These are phyloP conservation scores for Danio albolineatus DNA, from an alignment of 2,797 vertebrate species.

Conservation along the genomic window DNA sequence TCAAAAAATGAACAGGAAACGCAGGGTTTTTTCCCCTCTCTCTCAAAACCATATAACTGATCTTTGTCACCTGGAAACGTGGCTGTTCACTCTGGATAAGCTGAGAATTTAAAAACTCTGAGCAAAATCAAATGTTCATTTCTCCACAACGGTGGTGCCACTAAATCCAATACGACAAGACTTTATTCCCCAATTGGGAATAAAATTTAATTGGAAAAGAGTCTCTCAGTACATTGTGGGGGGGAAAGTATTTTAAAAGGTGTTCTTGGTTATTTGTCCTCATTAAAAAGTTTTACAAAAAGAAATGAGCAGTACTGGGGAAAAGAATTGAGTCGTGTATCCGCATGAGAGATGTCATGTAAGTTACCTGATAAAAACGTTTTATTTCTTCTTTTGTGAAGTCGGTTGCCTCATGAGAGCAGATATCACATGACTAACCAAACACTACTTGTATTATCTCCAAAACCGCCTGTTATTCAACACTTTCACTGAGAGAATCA, in stretches of 20 bases:
- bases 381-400: neutral
- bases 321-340: neutral
- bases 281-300: neutral
- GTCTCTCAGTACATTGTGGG: neutral
- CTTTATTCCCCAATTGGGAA: conserved; percentile 15
- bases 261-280: neutral
- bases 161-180: conserved; percentile 5
- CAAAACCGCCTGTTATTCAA: neutral
- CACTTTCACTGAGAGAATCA: neutral
- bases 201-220: neutral
- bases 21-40: too few relatives aligned
- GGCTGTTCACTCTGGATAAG: neutral
- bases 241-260: neutral
- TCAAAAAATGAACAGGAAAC: neutral
- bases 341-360: neutral
- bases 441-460: neutral
- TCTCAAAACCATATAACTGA: neutral
- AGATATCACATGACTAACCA: neutral
- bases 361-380: neutral
- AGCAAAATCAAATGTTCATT: neutral
- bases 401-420: neutral
- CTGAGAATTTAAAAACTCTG: conserved; percentile 4
- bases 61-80: neutral
- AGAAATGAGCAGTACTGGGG: neutral
- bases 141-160: neutral